A percentile compares a stretch with the other conserved stretches of the same genome.
Conservation (phyloP, 2,113 vertebrate genomes). For the Chaetodon auriga region DNA sequence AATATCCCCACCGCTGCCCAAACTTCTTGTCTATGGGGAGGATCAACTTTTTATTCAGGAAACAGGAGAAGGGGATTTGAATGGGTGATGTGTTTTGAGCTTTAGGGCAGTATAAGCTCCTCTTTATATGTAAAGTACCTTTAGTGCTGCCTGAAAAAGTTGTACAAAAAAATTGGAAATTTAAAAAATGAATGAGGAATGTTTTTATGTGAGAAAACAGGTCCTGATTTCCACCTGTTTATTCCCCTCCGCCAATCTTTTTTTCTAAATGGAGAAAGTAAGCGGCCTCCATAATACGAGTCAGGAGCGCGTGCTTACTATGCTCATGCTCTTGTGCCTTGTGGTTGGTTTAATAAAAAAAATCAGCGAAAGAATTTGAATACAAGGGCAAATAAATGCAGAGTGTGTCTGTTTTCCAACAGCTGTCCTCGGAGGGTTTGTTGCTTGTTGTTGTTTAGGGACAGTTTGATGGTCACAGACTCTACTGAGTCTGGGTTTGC, state of each 20-base stretch:
- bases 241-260: neutral
- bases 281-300: neutral
- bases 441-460: conserved; percentile 28
- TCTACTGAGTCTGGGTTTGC: neutral
- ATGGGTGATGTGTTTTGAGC: conserved; percentile 46
- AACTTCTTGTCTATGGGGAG: conserved; percentile 3
- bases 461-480: neutral
- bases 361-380: conserved; percentile 1
- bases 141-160: neutral
- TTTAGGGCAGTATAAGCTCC: conserved; percentile 5
- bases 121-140: conserved; percentile 33
- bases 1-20: conserved; percentile 15
- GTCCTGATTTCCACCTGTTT: neutral
- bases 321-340: neutral
- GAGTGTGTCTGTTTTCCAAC: neutral
- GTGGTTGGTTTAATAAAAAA: neutral
- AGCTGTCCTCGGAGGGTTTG: neutral
- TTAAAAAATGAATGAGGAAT: neutral
- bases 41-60: conserved; percentile 35
- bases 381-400: conserved; percentile 13
- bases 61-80: conserved; percentile 47
- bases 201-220: neutral
- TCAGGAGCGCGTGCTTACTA: neutral
- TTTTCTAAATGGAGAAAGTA: neutral
- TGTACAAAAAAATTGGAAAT: neutral